Evolutionary conservation across 2,888 invertebrate genomes (phyloP).

Genomic region (Idaea dimidiata): DNA sequence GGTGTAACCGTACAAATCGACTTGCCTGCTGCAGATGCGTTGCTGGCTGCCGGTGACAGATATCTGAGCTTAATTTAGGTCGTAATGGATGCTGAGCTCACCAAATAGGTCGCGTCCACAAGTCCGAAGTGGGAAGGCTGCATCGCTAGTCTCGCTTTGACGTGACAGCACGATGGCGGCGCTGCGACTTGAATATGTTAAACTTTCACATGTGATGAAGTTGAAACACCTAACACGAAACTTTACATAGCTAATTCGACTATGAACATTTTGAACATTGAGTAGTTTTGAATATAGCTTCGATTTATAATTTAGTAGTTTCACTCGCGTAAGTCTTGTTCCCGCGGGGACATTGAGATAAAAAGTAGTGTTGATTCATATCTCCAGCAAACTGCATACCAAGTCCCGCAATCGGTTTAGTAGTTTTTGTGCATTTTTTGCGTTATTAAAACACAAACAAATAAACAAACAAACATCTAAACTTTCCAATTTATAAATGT

Average conservation of each 20-base stretch:
- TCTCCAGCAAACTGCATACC: too few relatives aligned
- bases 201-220: background rate
- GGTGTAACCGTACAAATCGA: conserved; percentile 46
- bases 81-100: conserved; percentile 45
- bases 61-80: conserved; percentile 50
- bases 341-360: too few relatives aligned
- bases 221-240: background rate
- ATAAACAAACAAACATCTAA: too few relatives aligned
- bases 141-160: conserved; percentile 15
- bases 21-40: conserved; percentile 47
- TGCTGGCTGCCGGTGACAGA: conserved; percentile 45
- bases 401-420: too few relatives aligned
- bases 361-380: too few relatives aligned
- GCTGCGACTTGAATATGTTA: background rate
- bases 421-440: too few relatives aligned
- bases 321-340: too few relatives aligned
- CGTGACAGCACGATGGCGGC: background rate
- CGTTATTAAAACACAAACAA: too few relatives aligned
- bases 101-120: conserved; percentile 42
- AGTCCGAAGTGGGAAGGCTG: conserved; percentile 27
- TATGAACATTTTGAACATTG: background rate
- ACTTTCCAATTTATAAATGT: too few relatives aligned
- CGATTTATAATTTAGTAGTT: background rate
- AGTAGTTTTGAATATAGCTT: background rate
- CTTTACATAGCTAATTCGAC: background rate